Percentiles rank a stretch among this genome's conserved stretches.
phyloP scores from a whole-genome alignment of 2,113 vertebrate genomes.

The Pluvialis apricaria region DNA sequence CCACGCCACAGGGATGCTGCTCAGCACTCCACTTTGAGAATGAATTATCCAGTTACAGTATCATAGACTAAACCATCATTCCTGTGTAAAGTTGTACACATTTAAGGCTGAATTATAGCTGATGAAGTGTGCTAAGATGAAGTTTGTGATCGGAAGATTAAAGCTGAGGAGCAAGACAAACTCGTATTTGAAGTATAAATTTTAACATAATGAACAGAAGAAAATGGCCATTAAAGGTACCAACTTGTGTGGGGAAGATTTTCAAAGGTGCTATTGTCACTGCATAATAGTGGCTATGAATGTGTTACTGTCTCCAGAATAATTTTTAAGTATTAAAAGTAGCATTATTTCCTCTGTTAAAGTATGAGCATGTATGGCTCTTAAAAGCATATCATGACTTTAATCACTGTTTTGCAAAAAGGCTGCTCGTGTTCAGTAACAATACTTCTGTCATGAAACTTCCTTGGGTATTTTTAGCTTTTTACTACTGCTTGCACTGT shows the following conservation, averaged over 20 bases:
- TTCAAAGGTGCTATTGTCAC: background rate
- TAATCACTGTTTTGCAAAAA: background rate
- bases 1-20: background rate
- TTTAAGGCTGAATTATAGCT: background rate
- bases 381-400: background rate
- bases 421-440: background rate
- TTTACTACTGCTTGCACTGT: background rate
- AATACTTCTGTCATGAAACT: background rate
- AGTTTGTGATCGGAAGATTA: background rate
- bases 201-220: background rate
- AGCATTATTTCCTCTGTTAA: background rate
- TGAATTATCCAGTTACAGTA: background rate
- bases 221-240: background rate
- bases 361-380: background rate
- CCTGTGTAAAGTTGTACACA: background rate
- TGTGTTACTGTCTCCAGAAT: background rate
- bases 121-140: background rate
- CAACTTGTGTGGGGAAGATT: background rate
- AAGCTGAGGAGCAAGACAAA: background rate
- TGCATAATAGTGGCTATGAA: background rate
- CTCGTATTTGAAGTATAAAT: background rate
- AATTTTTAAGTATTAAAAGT: background rate
- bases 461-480: background rate
- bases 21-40: accelerated
- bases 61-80: background rate